These are phyloP conservation scores for Lycodopsis pacificus DNA, from an alignment of 2,797 vertebrate genomes.

Conservation along the genomic window DNA sequence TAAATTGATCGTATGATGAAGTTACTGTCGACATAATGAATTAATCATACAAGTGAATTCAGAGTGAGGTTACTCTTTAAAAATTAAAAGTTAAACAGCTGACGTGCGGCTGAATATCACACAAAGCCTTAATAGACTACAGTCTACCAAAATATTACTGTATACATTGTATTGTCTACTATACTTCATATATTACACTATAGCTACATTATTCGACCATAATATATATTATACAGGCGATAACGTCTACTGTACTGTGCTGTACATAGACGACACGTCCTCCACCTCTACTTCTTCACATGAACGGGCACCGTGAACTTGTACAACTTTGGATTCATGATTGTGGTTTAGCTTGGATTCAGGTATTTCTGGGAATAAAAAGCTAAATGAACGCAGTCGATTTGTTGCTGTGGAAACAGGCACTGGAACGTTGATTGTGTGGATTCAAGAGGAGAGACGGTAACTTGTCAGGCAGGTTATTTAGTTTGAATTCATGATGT, in stretches of 20 bases:
- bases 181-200: conserved; percentile 63
- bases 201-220: conserved; percentile 69
- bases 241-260: conserved; percentile 62
- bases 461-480: neutral
- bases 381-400: conserved; percentile 10
- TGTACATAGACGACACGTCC: conserved; percentile 57
- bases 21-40: neutral
- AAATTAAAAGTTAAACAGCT: conserved; percentile 4
- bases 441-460: conserved; percentile 4
- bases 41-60: neutral
- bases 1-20: neutral
- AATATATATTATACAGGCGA: conserved; percentile 67
- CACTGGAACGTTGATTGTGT: conserved; percentile 71
- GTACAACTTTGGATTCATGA: conserved; percentile 56
- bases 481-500: neutral
- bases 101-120: conserved; percentile 52
- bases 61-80: neutral
- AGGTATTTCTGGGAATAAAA: neutral
- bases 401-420: conserved; percentile 56
- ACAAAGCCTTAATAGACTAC: conserved; percentile 42
- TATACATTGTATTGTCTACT: conserved; percentile 52
- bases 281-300: conserved; percentile 20
- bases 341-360: conserved; percentile 40
- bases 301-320: conserved; percentile 31
- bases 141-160: conserved; percentile 48